Conservation (phyloP, 1,140 invertebrate genomes). For the Gryllus bimaculatus region DNA sequence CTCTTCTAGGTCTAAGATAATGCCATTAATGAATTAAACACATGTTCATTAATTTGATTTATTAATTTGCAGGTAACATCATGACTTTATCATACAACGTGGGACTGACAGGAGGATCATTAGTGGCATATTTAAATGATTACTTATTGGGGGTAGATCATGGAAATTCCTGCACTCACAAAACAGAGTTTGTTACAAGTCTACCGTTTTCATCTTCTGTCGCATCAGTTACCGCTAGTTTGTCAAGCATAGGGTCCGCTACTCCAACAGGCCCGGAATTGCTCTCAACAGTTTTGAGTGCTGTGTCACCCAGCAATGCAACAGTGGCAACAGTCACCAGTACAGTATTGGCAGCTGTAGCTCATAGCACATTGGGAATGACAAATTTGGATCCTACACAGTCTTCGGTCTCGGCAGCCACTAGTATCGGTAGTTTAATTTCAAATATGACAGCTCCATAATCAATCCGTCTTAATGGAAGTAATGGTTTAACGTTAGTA, state of each 20-base stretch:
- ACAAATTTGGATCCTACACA: background rate
- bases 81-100: slow-evolving; percentile 86
- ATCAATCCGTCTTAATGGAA: background rate
- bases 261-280: slow-evolving; percentile 6
- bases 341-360: background rate
- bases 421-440: background rate
- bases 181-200: background rate
- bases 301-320: background rate
- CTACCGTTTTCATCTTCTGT: background rate
- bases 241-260: slow-evolving; percentile 1
- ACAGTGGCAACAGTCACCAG: slow-evolving; percentile 10
- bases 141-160: slow-evolving; percentile 54
- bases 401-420: background rate
- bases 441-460: background rate
- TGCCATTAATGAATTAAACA: no score
- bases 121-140: slow-evolving; percentile 73
- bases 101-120: slow-evolving; percentile 69
- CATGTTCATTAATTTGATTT: slow-evolving; percentile 24
- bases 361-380: background rate
- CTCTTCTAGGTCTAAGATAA: no score
- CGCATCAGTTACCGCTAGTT: background rate
- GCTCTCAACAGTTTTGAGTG: background rate
- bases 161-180: slow-evolving; percentile 16
- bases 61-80: slow-evolving; percentile 62
- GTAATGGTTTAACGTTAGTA: background rate